These are phyloP conservation scores for Chaetorhynchus papuensis DNA, from an alignment of 2,113 vertebrate species.

Conservation along the genomic window DNA sequence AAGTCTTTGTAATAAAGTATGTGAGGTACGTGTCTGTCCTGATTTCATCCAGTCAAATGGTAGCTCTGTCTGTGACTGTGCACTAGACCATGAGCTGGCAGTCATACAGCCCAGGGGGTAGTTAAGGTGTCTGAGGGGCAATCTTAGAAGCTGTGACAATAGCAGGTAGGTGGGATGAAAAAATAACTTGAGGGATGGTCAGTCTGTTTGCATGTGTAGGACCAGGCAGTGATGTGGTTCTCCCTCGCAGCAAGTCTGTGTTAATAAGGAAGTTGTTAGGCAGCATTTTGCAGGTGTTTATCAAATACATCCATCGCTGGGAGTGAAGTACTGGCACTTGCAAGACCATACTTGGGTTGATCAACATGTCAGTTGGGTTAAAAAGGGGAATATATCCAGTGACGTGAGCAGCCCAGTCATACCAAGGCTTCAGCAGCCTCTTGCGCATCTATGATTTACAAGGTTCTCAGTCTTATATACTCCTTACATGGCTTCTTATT, in stretches of 20 bases:
- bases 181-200: neutral
- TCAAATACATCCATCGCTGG: neutral
- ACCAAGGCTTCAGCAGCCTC: neutral
- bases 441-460: neutral
- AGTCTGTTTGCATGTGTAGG: neutral
- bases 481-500: neutral
- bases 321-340: neutral
- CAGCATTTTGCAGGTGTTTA: neutral
- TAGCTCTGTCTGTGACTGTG: neutral
- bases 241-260: neutral
- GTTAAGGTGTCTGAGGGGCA: neutral
- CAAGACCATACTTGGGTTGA: neutral
- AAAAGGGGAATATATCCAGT: neutral
- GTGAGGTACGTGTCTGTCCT: neutral
- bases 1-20: neutral
- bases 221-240: neutral
- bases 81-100: fast-evolving
- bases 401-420: neutral
- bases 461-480: neutral
- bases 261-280: neutral
- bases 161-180: neutral
- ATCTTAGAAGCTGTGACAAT: neutral
- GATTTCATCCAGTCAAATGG: neutral
- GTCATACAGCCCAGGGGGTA: neutral
- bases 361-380: neutral